Evolutionary conservation across 2,888 invertebrate species (phyloP).

Genomic region (Bruchidius siliquastri): DNA sequence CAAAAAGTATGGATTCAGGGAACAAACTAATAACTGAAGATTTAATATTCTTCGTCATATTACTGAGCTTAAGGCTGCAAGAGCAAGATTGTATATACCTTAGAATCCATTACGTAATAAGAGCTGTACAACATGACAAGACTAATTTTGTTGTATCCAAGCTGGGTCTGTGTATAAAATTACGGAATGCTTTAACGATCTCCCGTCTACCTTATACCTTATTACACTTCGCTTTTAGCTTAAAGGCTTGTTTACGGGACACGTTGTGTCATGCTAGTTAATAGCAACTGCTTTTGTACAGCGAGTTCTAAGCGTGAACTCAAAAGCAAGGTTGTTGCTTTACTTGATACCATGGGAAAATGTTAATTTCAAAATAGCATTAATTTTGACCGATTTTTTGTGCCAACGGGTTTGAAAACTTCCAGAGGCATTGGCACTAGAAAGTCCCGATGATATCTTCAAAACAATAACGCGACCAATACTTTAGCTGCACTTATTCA

Average conservation of each 20-base stretch:
- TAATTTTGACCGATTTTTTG: no score
- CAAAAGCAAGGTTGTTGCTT: neutral
- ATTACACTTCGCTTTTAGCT: neutral
- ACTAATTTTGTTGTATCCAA: neutral
- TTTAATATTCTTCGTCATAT: neutral
- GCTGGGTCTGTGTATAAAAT: neutral
- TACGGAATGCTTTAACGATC: neutral
- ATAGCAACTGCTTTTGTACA: neutral
- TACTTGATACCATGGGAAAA: neutral
- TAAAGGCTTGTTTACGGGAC: neutral
- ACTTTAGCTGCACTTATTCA: no score
- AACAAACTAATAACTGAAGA: neutral
- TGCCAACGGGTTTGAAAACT: no score
- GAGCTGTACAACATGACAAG: neutral
- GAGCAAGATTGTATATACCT: neutral
- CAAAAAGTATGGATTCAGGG: neutral
- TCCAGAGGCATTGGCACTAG: no score
- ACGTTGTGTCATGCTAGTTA: neutral
- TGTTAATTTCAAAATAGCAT: no score
- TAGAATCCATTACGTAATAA: neutral
- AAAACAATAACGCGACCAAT: no score
- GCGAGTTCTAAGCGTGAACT: neutral
- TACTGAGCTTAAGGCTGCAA: neutral
- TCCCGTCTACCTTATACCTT: neutral
- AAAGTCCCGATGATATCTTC: no score